A percentile compares a stretch with the other conserved stretches of the same genome.
These are phyloP conservation scores for Orchestes rusci DNA, from an alignment of 2,888 invertebrate genomes.

Conservation along the genomic window DNA sequence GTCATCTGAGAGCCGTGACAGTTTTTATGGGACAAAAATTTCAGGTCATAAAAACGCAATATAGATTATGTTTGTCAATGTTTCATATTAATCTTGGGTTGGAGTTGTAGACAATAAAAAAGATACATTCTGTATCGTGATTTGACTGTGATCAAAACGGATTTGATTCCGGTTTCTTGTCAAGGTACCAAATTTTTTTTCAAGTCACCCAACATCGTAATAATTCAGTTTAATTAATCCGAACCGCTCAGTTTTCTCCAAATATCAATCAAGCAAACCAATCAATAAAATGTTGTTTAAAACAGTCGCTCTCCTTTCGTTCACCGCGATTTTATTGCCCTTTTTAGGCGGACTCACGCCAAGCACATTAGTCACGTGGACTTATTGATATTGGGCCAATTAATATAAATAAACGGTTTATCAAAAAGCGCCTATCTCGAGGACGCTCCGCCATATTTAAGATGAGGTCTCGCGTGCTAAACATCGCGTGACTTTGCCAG, in stretches of 20 bases:
- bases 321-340: constrained; percentile 13
- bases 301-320: constrained; percentile 10
- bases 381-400: constrained; percentile 24
- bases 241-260: too few relatives aligned
- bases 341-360: constrained; percentile 17
- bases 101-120: too few relatives aligned
- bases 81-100: too few relatives aligned
- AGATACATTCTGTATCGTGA: too few relatives aligned
- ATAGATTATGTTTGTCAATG: too few relatives aligned
- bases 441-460: constrained; percentile 10
- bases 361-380: constrained; percentile 12
- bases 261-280: too few relatives aligned
- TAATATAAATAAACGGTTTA: constrained; percentile 26
- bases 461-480: constrained; percentile 10
- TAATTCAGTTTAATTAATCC: too few relatives aligned
- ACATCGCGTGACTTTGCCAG: constrained; percentile 18
- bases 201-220: neutral
- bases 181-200: neutral
- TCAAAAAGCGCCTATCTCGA: constrained; percentile 19
- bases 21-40: too few relatives aligned
- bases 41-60: too few relatives aligned
- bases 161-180: neutral
- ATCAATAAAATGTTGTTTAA: too few relatives aligned
- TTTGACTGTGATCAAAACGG: constrained; percentile 1
- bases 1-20: too few relatives aligned